phyloP scores from a whole-genome alignment of 1,140 invertebrate genomes.

The Lineus longissimus region DNA sequence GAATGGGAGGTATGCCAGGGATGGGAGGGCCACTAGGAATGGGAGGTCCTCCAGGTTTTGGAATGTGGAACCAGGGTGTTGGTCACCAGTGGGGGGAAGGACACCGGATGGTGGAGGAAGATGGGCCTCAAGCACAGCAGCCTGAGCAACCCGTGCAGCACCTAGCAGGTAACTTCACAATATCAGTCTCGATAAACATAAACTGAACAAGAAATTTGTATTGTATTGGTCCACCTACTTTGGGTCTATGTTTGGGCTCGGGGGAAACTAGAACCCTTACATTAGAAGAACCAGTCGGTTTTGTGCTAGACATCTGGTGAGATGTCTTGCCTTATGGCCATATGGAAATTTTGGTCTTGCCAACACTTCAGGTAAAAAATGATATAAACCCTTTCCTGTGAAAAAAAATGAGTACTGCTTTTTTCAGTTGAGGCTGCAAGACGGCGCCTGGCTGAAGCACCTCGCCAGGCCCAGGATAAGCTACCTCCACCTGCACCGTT shows the following conservation, averaged over 20 bases:
- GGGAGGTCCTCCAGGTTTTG: constrained; percentile 18
- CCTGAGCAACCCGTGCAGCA: constrained; percentile 24
- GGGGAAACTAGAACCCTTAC: too few species aligned
- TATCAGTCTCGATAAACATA: too few species aligned
- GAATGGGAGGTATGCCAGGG: constrained; percentile 3
- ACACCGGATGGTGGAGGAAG: constrained; percentile 28
- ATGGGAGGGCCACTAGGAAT: neutral
- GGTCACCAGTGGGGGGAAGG: constrained; percentile 28
- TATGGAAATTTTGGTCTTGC: too few species aligned
- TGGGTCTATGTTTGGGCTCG: too few species aligned
- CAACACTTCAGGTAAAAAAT: too few species aligned
- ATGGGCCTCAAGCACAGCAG: constrained; percentile 21
- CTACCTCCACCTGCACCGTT: constrained; percentile 3
- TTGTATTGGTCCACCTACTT: too few species aligned
- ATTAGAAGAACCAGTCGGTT: too few species aligned
- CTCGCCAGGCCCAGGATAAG: neutral
- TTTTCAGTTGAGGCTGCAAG: constrained; percentile 34
- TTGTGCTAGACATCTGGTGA: too few species aligned
- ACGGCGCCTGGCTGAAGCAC: constrained; percentile 22
- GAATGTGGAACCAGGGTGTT: neutral
- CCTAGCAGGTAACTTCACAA: constrained; percentile 31
- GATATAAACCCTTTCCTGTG: too few species aligned
- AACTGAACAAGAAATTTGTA: too few species aligned
- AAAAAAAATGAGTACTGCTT: neutral
- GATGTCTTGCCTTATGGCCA: too few species aligned